Evolutionary conservation across 2,888 invertebrate species (phyloP).

Genomic region (Nezara viridula): DNA sequence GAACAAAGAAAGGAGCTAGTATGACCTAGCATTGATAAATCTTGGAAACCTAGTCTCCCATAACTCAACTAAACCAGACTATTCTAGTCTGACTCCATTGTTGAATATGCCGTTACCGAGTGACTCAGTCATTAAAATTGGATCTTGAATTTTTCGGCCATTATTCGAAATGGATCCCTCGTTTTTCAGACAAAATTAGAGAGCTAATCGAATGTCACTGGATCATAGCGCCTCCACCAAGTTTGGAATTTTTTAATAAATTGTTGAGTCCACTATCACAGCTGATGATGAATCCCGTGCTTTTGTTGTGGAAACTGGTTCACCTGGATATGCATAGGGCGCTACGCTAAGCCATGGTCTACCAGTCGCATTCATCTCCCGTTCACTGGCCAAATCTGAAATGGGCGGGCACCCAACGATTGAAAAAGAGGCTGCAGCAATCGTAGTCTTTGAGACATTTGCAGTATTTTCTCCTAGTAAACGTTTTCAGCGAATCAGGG

Average conservation of each 20-base stretch:
- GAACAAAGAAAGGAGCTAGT: background rate
- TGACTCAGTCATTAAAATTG: background rate
- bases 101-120: constrained; percentile 44
- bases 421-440: background rate
- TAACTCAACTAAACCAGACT: background rate
- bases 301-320: too few species aligned
- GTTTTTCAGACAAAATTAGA: too few species aligned
- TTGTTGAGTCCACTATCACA: too few species aligned
- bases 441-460: background rate
- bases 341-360: background rate
- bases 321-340: background rate
- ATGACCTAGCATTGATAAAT: too few species aligned
- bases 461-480: background rate
- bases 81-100: background rate
- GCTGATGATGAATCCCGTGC: too few species aligned
- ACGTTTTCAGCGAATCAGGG: background rate
- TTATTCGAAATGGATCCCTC: background rate
- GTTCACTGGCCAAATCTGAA: background rate
- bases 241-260: too few species aligned
- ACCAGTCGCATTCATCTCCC: background rate
- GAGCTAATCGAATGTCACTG: too few species aligned
- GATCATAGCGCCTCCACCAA: background rate
- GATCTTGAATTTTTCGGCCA: background rate
- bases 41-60: too few species aligned
- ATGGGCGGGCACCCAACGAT: background rate